Conservation (phyloP, 23 tunicate genomes). For the Pegea sp. region DNA sequence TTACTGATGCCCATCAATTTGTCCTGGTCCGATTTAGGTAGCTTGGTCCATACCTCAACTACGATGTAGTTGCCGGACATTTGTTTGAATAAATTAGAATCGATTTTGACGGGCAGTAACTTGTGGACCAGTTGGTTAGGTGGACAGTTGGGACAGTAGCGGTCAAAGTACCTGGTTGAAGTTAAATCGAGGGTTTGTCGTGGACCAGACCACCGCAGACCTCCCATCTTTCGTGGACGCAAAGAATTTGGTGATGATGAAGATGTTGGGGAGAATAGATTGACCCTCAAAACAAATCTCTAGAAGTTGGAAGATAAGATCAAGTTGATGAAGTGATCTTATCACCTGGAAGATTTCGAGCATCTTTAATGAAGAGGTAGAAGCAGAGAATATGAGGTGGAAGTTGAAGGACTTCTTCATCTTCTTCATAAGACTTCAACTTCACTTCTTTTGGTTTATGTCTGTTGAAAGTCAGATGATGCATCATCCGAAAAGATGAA, state of each 20-base stretch:
- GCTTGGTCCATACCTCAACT: conserved; percentile 79
- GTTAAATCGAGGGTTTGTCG: conserved; percentile 37
- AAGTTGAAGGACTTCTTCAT: conserved; percentile 7
- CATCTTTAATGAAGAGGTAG: conserved; percentile 18
- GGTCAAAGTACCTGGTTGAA: conserved; percentile 29
- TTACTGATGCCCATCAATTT: conserved; percentile 70
- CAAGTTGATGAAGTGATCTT: neutral
- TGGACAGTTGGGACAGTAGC: no score
- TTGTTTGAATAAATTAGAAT: conserved; percentile 19
- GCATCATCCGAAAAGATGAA: neutral
- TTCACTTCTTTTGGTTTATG: conserved; percentile 3
- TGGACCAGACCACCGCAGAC: conserved; percentile 45
- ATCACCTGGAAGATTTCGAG: conserved; percentile 36
- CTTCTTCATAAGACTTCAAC: neutral
- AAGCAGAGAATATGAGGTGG: conserved; percentile 5
- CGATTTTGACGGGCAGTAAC: conserved; percentile 31
- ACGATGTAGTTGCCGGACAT: conserved; percentile 41
- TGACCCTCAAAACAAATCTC: neutral
- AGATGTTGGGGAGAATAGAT: conserved; percentile 9
- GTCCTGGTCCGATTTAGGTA: conserved; percentile 11
- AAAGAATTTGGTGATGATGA: conserved; percentile 37
- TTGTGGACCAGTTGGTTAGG: neutral
- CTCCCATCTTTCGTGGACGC: conserved; percentile 33
- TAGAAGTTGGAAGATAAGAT: no score
- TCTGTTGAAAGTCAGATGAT: neutral